phyloP scores from a whole-genome alignment of 2,113 vertebrate genomes.

The Mormyrus iriodes region DNA sequence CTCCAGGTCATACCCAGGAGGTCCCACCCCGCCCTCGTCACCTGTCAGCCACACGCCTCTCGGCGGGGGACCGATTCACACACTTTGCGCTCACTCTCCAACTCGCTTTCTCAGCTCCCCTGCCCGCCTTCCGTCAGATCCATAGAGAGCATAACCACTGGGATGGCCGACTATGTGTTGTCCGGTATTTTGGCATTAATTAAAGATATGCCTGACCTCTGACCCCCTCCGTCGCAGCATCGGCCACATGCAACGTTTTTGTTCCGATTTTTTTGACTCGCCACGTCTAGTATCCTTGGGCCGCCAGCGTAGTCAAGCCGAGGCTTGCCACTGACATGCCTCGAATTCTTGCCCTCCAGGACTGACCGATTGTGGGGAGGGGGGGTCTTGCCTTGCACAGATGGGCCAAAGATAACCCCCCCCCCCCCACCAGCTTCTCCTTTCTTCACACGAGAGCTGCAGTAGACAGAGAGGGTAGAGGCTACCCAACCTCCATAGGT shows the following conservation, averaged over 20 bases:
- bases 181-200: neutral
- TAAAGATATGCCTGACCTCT: neutral
- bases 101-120: neutral
- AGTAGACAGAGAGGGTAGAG: neutral
- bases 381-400: neutral
- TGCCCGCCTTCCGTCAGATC: neutral
- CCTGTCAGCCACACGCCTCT: neutral
- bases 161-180: neutral
- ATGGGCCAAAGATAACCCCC: constrained; percentile 6
- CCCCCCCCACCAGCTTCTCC: neutral
- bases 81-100: neutral
- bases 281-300: neutral
- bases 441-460: neutral
- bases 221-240: neutral
- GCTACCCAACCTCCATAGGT: neutral
- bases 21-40: neutral
- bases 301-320: neutral
- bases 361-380: constrained; percentile 10
- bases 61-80: neutral
- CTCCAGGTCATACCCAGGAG: neutral
- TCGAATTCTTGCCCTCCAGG: constrained; percentile 18
- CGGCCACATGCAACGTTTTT: neutral
- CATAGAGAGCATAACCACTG: neutral
- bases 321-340: constrained; percentile 15
- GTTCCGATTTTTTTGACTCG: neutral